phyloP scores from a whole-genome alignment of 2,113 vertebrate genomes.

The Anas platyrhynchos region DNA sequence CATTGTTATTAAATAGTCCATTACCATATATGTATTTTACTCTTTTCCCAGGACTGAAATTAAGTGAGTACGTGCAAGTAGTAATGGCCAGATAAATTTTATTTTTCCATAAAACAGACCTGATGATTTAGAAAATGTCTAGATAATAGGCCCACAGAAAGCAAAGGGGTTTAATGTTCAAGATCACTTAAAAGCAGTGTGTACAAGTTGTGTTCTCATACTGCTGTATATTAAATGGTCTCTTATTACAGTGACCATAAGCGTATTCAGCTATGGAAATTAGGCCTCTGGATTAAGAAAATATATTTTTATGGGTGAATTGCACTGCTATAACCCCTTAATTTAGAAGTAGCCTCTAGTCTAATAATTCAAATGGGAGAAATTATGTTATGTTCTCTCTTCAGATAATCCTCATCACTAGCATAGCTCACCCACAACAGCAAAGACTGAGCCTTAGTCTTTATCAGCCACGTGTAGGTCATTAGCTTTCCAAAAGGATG shows the following conservation, averaged over 20 bases:
- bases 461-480: background rate
- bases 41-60: slow-evolving; percentile 47
- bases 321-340: background rate
- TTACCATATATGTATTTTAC: background rate
- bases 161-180: slow-evolving; percentile 23
- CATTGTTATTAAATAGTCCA: slow-evolving; percentile 16
- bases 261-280: background rate
- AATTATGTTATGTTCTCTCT: background rate
- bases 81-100: background rate
- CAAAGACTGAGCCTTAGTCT: background rate
- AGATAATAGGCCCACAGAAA: slow-evolving; percentile 44
- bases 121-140: slow-evolving; percentile 51
- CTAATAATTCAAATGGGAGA: background rate
- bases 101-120: slow-evolving; percentile 48
- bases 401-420: background rate
- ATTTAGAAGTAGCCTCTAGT: background rate
- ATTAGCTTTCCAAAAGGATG: background rate
- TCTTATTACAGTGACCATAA: background rate
- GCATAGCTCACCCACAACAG: background rate
- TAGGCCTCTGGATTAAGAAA: background rate
- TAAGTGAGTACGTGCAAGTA: background rate
- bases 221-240: slow-evolving; percentile 4
- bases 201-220: background rate
- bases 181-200: background rate
- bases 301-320: background rate